phyloP scores from a whole-genome alignment of 2,888 invertebrate genomes.

The Branchellion lobata region DNA sequence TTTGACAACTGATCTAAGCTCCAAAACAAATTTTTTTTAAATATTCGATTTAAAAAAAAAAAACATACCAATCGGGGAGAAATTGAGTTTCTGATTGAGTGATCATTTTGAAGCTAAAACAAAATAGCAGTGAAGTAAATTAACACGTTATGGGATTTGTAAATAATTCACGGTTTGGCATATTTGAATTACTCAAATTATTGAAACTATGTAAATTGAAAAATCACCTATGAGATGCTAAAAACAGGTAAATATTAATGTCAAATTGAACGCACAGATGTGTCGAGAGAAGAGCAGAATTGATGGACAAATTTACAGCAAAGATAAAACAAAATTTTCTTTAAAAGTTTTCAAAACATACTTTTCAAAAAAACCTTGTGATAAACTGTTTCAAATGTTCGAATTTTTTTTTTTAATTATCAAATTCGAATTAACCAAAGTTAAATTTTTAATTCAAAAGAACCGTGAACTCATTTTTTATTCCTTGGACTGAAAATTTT shows the following conservation, averaged over 20 bases:
- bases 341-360: no score
- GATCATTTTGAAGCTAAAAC: not conserved
- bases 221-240: not conserved
- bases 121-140: not conserved
- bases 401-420: not conserved
- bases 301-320: not conserved
- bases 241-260: not conserved
- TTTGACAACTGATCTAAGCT: no score
- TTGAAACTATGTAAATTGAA: not conserved
- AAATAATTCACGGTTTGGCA: not conserved
- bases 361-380: no score
- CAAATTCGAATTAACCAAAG: no score
- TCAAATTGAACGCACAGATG: not conserved
- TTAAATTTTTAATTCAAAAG: no score
- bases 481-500: no score
- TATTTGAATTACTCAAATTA: not conserved
- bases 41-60: no score
- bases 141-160: not conserved
- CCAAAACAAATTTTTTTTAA: no score
- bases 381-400: not conserved
- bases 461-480: no score
- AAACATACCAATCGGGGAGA: slow-evolving; percentile 35
- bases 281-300: not conserved
- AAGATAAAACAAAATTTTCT: not conserved
- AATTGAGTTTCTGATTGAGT: slow-evolving; percentile 36